Evolutionary conservation across 1,140 invertebrate species (phyloP), one percentile per base, ranked within the genome.

Genomic region (Ericerus pela): DNA sequence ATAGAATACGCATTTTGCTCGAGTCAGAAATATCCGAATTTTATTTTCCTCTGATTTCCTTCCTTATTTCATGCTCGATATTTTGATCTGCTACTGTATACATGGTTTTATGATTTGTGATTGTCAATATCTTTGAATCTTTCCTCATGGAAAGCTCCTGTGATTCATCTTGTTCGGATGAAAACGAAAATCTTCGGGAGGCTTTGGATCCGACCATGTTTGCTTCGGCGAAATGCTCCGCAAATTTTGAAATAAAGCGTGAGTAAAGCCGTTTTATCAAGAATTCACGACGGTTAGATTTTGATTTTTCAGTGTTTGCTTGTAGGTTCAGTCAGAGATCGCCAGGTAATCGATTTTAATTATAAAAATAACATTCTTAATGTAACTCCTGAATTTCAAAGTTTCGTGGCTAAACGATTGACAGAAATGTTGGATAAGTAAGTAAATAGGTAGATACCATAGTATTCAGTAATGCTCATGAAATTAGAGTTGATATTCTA

Each of bases 171-270:
- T 47, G 20, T 2, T 18, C 22, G 8, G 41, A 47, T 24, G 41
- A 47, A 47, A 14, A 47, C 20, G 16, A 2, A 14, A 8, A 24
- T 10, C 41, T 47, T 3, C 3, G 14, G 26, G 41, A 47, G 16
- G 41, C 41, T 47, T 47, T 47, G 20, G 41, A 47, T 47, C 41
- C 41, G 16, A 2, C 8, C 4, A 47, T 47, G 41, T 47, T 47
- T 24, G 14, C 2, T 47, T n/a, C n/a, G n/a, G 20, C 22, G 8
- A 24, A 47, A 47, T 4, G 20, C 20, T 10, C 20, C n/a, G n/a
- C n/a, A n/a, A 5, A 47, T n/a, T 33, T 8, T 22, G 26, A 47
- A 5, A 4, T 5, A 20, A 22, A 14, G 41, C 26, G 26, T 22
- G 26, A 14, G 5, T 47, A 22, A 47, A n/a, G n/a, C n/a, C n/a